Conservation (phyloP, 1,140 invertebrate genomes). For the Lepidotrigona ventralis region DNA sequence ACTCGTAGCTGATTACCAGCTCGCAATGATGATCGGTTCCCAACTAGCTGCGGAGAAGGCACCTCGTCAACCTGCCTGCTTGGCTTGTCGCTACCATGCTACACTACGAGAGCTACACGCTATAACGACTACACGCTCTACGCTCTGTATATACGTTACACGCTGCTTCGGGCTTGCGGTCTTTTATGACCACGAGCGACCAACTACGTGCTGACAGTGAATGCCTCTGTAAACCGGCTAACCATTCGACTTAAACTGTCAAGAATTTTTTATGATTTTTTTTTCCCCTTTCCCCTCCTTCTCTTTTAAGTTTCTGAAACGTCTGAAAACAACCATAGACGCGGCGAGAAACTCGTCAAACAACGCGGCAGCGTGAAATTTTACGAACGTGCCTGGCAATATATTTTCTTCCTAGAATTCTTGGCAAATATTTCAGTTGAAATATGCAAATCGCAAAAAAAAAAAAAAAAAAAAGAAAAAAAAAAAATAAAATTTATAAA, state of each 20-base stretch:
- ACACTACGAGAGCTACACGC: neutral
- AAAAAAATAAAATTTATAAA: no score
- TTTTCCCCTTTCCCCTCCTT: neutral
- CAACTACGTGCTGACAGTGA: conserved; percentile 52
- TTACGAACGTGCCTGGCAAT: neutral
- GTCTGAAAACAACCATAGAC: neutral
- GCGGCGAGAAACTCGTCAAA: conserved; percentile 3
- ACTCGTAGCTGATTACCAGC: conserved; percentile 69
- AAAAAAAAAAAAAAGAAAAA: no score
- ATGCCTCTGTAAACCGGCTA: conserved; percentile 47
- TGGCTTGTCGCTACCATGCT: conserved; percentile 50
- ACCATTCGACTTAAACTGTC: conserved; percentile 49
- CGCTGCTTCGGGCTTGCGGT: conserved; percentile 26
- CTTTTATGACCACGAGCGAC: conserved; percentile 57
- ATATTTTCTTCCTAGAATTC: neutral
- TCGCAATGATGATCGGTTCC: conserved; percentile 67
- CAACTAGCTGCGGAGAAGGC: conserved; percentile 43
- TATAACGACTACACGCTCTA: neutral
- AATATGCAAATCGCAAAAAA: no score
- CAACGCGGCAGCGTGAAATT: neutral
- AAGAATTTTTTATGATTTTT: conserved; percentile 12
- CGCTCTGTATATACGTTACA: neutral
- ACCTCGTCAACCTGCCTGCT: conserved; percentile 55
- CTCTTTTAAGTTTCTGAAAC: neutral
- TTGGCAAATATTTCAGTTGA: neutral